Evolutionary conservation across 2,113 vertebrate genomes (phyloP).

Genomic region (Spermophilus dauricus): DNA sequence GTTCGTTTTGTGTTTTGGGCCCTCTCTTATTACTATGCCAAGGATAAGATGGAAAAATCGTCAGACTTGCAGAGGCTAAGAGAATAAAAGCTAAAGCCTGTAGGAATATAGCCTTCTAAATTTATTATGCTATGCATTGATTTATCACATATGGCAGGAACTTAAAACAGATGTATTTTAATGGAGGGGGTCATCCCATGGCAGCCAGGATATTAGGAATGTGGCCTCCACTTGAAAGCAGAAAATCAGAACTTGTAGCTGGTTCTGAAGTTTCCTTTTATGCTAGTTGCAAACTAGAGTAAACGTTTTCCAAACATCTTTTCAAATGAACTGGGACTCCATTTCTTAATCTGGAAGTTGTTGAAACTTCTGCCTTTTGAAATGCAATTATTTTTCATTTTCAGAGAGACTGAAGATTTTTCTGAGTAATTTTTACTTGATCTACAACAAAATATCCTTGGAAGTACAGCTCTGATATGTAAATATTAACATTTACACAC

Average conservation of each 20-base stretch:
- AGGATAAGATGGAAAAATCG: constrained; percentile 49
- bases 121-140: constrained; percentile 46
- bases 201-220: neutral
- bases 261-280: constrained; percentile 41
- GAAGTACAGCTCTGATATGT: constrained; percentile 59
- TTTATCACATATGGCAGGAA: constrained; percentile 50
- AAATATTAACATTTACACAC: constrained; percentile 71
- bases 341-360: constrained; percentile 52
- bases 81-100: constrained; percentile 37
- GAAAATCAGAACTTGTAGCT: neutral
- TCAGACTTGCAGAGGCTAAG: constrained; percentile 36
- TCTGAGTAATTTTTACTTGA: constrained; percentile 62
- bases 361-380: constrained; percentile 58
- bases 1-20: neutral
- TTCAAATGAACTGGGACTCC: constrained; percentile 43
- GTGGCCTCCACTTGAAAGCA: neutral
- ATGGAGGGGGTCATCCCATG: neutral
- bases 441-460: constrained; percentile 57
- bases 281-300: neutral
- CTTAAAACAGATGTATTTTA: constrained; percentile 69
- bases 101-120: neutral
- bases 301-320: constrained; percentile 36
- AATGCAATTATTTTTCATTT: constrained; percentile 65
- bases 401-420: constrained; percentile 46
- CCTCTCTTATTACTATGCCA: constrained; percentile 33